Conservation (phyloP, 2,888 invertebrate species). For the Cerceris ruficornis region DNA sequence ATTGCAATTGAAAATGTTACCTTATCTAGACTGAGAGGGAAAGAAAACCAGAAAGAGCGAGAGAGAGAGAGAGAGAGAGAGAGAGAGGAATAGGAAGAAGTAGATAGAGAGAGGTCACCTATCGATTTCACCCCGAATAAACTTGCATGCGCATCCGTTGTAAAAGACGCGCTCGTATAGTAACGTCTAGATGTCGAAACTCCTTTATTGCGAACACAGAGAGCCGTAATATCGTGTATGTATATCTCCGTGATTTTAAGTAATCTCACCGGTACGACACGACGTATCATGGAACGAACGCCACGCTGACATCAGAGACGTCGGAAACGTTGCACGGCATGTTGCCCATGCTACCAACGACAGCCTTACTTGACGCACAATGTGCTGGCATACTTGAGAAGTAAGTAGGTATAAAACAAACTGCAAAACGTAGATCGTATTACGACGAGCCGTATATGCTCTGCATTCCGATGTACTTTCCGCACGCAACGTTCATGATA, state of each 20-base stretch:
- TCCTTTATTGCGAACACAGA: neutral
- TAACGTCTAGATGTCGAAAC: no score
- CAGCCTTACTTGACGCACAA: neutral
- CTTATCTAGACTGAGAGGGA: neutral
- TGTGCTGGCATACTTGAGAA: neutral
- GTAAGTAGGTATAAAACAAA: neutral
- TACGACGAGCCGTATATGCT: neutral
- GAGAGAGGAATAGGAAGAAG: neutral
- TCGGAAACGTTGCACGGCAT: conserved; percentile 2
- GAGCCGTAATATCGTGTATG: neutral
- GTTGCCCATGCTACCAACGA: neutral
- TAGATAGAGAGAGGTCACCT: no score
- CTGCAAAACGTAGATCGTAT: neutral
- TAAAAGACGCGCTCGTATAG: no score
- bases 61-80: neutral
- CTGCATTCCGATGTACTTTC: neutral
- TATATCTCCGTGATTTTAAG: neutral
- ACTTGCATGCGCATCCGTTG: no score
- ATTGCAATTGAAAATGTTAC: neutral
- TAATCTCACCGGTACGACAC: neutral
- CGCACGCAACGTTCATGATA: neutral
- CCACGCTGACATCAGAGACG: neutral
- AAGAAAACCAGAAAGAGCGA: neutral
- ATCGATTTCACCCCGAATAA: no score
- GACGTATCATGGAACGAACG: neutral